phyloP scores from a whole-genome alignment of 2,797 vertebrate genomes.

The Nyctalus aviator region DNA sequence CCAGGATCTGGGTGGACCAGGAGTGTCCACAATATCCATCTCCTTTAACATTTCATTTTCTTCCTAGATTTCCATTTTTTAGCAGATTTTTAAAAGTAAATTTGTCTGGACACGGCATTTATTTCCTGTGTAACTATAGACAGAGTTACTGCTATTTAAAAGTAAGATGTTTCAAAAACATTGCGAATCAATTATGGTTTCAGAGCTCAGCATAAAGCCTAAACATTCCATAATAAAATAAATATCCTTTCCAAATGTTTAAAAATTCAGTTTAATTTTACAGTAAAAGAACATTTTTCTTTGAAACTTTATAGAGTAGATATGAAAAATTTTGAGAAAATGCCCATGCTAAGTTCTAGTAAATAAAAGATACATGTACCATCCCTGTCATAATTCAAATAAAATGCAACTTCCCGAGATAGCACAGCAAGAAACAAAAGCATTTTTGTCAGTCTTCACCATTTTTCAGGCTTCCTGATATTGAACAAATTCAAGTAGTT shows the following conservation, averaged over 20 bases:
- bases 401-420: not conserved
- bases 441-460: not conserved
- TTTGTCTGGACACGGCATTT: not conserved
- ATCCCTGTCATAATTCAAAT: slow-evolving; percentile 6
- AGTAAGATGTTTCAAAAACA: not conserved
- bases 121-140: not conserved
- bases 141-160: not conserved
- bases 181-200: not conserved
- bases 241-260: slow-evolving; percentile 13
- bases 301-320: not conserved
- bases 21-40: not conserved
- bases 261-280: not conserved
- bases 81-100: not conserved
- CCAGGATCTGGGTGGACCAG: not conserved
- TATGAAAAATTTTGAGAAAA: not conserved
- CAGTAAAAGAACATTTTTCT: not conserved
- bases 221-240: not conserved
- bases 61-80: not conserved
- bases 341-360: not conserved
- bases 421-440: not conserved
- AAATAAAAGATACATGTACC: not conserved
- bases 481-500: not conserved
- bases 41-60: not conserved
- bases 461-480: slow-evolving; percentile 19
- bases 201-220: not conserved